Percentiles rank a stretch among this genome's conserved stretches.
phyloP scores from a whole-genome alignment of 2,113 vertebrate species.

The Boulengeromyrus knoepffleri region DNA sequence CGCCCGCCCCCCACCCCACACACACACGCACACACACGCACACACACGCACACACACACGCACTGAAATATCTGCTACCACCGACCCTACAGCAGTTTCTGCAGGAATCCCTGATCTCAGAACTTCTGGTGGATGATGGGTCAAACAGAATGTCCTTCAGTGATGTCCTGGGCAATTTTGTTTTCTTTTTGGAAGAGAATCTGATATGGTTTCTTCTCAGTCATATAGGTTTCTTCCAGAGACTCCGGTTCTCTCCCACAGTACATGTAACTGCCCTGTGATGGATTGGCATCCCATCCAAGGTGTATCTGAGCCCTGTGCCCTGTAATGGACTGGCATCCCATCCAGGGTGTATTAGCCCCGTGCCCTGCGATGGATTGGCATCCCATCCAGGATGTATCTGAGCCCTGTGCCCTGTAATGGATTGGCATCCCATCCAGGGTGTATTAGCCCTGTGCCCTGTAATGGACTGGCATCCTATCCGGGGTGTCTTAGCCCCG shows the following conservation, averaged over 20 bases:
- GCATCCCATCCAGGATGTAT: no score
- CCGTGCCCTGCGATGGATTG: no score
- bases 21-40: neutral
- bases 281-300: no score
- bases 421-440: no score
- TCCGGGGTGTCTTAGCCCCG: neutral
- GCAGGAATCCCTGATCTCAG: neutral
- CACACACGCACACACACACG: neutral
- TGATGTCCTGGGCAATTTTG: neutral
- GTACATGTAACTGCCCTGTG: neutral
- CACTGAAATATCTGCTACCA: neutral
- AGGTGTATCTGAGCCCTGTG: no score
- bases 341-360: no score
- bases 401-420: neutral
- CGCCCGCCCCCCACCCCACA: no score
- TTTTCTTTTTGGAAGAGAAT: neutral
- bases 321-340: no score
- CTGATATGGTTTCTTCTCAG: neutral
- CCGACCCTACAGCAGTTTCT: neutral
- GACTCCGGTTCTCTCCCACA: neutral
- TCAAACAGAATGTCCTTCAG: neutral
- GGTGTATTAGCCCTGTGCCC: neutral
- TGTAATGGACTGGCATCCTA: neutral
- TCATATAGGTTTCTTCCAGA: neutral
- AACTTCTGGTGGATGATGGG: neutral